Evolutionary conservation across 2,113 vertebrate species (phyloP).

Genomic region (Circaetus cinerascens): DNA sequence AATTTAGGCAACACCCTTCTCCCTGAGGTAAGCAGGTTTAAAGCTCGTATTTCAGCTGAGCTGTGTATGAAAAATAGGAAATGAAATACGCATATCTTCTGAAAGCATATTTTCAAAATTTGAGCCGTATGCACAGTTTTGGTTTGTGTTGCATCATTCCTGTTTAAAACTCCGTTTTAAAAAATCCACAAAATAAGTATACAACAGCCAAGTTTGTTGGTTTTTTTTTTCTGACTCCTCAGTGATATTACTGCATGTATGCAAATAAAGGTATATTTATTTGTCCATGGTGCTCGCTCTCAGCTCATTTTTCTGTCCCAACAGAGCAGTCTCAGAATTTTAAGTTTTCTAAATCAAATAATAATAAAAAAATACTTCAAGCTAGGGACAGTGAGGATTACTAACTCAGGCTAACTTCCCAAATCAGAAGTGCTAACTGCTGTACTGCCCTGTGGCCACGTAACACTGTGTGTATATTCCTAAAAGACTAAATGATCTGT

Average conservation of each 20-base stretch:
- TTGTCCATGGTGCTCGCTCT: neutral
- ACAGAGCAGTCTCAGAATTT: neutral
- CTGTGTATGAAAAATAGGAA: neutral
- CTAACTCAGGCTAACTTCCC: neutral
- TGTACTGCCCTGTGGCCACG: neutral
- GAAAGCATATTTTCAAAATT: neutral
- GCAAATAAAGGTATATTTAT: neutral
- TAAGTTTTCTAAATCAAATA: neutral
- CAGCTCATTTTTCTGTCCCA: neutral
- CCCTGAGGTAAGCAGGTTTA: neutral
- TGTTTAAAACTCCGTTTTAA: neutral
- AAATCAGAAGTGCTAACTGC: neutral
- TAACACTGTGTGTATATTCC: neutral
- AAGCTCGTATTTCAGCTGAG: neutral
- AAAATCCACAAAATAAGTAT: neutral
- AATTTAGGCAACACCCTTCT: slow-evolving; percentile 7
- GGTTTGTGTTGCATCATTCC: neutral
- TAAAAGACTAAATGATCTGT: neutral
- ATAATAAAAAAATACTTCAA: neutral
- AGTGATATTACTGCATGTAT: neutral
- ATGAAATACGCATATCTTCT: neutral
- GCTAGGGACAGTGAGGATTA: neutral
- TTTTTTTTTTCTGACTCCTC: neutral
- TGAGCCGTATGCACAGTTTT: neutral
- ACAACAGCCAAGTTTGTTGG: neutral